A percentile compares a stretch with the other conserved stretches of the same genome.
Conservation (phyloP, 1,140 invertebrate species). For the Drosophila nigromelanica region DNA sequence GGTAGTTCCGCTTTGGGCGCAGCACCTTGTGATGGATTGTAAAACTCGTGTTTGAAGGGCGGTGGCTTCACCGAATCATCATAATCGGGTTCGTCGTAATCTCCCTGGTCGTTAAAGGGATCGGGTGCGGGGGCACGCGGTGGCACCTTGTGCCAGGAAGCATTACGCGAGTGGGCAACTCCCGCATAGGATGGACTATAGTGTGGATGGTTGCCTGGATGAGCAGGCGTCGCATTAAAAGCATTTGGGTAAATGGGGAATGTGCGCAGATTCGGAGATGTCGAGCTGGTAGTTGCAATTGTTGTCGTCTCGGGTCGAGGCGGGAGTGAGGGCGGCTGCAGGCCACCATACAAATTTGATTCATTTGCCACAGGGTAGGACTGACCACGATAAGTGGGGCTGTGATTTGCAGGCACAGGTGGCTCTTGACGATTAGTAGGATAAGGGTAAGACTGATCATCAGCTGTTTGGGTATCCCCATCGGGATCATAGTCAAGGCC, state of each 20-base stretch:
- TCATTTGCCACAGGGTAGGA: constrained; percentile 29
- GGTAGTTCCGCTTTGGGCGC: background rate
- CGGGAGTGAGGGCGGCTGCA: constrained; percentile 28
- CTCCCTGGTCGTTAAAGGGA: constrained; percentile 31
- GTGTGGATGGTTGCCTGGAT: constrained; percentile 53
- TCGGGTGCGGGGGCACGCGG: constrained; percentile 14
- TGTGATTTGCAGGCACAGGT: constrained; percentile 23
- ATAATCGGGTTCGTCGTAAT: constrained; percentile 48
- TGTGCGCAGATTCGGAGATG: constrained; percentile 39
- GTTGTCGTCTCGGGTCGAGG: background rate
- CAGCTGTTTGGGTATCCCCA: background rate
- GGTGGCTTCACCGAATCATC: constrained; percentile 31
- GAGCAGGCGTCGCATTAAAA: constrained; percentile 30
- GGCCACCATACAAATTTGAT: constrained; percentile 60
- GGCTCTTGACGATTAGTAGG: background rate
- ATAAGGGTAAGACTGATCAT: background rate
- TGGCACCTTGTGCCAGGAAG: constrained; percentile 60
- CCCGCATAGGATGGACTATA: constrained; percentile 75
- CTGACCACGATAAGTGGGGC: constrained; percentile 11
- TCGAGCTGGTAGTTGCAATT: background rate
- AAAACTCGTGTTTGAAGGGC: constrained; percentile 63
- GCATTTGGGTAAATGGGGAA: constrained; percentile 57
- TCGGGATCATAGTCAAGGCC: constrained; percentile 40
- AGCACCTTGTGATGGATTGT: constrained; percentile 37
- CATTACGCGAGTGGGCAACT: constrained; percentile 70